Conservation (phyloP, 2,113 vertebrate genomes). For the Cacatua alba region DNA sequence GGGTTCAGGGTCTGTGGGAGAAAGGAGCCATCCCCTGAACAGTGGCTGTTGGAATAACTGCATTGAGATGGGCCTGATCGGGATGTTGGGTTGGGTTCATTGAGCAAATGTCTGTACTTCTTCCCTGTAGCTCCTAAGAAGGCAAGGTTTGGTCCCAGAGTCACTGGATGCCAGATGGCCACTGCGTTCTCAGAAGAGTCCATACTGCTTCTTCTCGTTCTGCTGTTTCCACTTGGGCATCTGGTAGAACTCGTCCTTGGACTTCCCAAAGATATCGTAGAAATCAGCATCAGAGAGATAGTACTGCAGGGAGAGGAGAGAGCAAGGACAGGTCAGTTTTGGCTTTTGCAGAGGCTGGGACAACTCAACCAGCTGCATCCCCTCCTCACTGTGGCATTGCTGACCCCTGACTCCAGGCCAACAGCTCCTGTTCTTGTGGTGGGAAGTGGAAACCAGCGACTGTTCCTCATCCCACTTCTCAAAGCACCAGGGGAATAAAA, state of each 20-base stretch:
- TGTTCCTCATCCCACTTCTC: not conserved
- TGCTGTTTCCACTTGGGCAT: conserved; percentile 91
- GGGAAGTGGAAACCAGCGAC: not conserved
- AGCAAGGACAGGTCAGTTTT: not conserved
- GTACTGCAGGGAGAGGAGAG: conserved; percentile 67
- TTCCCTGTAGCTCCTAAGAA: not conserved
- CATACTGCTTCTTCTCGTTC: conserved; percentile 85
- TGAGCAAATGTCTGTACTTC: not conserved
- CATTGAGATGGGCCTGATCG: not conserved
- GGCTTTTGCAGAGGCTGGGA: not conserved
- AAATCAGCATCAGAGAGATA: conserved; percentile 87
- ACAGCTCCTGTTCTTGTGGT: not conserved
- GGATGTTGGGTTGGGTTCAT: not conserved
- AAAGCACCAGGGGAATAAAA: not conserved
- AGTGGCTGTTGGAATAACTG: not conserved
- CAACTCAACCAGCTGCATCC: not conserved
- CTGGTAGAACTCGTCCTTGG: conserved; percentile 81
- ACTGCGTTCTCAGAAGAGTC: conserved; percentile 82
- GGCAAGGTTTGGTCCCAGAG: not conserved
- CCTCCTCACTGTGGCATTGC: not conserved
- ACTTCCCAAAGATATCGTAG: conserved; percentile 82
- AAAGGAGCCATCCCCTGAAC: not conserved
- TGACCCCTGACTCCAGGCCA: not conserved
- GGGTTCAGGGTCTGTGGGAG: not conserved
- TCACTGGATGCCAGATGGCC: not conserved